These are phyloP conservation scores for Macrophya annulata DNA, from an alignment of 2,888 invertebrate species.

Conservation along the genomic window DNA sequence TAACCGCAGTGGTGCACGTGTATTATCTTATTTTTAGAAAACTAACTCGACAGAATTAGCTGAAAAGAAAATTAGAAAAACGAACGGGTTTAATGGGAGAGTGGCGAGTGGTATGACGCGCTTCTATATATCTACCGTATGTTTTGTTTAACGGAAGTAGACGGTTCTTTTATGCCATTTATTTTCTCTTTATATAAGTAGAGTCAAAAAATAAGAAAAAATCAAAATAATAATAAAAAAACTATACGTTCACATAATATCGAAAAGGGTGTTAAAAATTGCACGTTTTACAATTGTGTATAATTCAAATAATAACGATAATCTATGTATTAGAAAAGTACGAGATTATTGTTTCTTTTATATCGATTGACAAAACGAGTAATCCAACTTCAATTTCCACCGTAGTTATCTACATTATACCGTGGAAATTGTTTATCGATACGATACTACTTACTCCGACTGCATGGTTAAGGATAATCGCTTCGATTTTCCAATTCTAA, in stretches of 20 bases:
- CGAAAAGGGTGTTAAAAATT: neutral
- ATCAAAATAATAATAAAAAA: no score
- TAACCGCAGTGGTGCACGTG: slow-evolving; percentile 43
- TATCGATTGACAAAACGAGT: neutral
- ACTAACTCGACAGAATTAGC: slow-evolving; percentile 17
- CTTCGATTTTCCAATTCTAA: neutral
- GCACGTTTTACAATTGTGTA: neutral
- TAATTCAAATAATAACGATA: neutral
- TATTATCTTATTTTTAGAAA: slow-evolving; percentile 40
- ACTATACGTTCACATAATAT: neutral
- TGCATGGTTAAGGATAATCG: slow-evolving; percentile 7
- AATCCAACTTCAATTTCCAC: neutral
- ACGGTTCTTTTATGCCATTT: neutral
- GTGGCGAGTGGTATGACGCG: slow-evolving; percentile 34
- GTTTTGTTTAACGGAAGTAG: neutral
- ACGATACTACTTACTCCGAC: neutral
- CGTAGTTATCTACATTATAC: neutral
- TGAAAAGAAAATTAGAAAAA: slow-evolving; percentile 32
- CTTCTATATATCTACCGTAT: neutral
- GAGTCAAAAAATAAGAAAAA: neutral
- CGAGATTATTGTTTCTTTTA: neutral
- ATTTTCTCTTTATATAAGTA: neutral
- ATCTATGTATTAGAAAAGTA: neutral
- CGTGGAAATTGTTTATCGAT: slow-evolving; percentile 23
- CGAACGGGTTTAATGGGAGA: neutral